Conservation (phyloP, 2,797 vertebrate species). For the Cossypha heuglini region DNA sequence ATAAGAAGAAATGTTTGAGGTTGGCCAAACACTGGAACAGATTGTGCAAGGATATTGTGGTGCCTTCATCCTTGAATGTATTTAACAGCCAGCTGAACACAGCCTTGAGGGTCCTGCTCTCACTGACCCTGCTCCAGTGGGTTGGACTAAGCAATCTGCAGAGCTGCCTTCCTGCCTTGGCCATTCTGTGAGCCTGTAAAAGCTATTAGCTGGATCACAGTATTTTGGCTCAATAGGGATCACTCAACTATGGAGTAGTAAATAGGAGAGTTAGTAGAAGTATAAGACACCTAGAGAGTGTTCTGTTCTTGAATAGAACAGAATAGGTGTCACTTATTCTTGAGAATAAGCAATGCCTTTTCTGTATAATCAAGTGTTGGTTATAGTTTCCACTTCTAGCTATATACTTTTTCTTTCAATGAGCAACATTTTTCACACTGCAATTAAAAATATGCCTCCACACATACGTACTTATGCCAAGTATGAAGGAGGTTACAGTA, state of each 20-base stretch:
- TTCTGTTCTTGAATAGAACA: no score
- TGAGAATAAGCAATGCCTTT: no score
- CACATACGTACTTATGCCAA: neutral
- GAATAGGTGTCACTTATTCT: no score
- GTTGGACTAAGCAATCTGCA: neutral
- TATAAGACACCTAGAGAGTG: neutral
- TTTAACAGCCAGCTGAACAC: neutral
- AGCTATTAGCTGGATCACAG: neutral
- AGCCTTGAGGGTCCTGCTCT: neutral
- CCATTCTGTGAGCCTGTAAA: neutral
- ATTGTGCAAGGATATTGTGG: neutral
- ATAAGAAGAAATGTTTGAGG: neutral
- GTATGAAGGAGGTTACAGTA: neutral
- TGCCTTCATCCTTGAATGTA: neutral
- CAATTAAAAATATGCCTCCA: neutral
- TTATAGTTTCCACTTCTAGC: conserved; percentile 11
- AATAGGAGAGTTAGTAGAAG: neutral
- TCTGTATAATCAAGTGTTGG: neutral
- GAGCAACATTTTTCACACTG: neutral
- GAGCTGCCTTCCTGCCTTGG: neutral
- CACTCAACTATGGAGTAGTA: neutral
- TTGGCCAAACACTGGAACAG: neutral
- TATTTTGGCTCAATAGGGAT: neutral
- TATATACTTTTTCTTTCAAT: neutral
- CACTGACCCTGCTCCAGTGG: neutral